Percentiles rank a stretch among this genome's conserved stretches.
Evolutionary conservation across 2,797 vertebrate genomes (phyloP).

Genomic region (Parotocinclus haroldoi): DNA sequence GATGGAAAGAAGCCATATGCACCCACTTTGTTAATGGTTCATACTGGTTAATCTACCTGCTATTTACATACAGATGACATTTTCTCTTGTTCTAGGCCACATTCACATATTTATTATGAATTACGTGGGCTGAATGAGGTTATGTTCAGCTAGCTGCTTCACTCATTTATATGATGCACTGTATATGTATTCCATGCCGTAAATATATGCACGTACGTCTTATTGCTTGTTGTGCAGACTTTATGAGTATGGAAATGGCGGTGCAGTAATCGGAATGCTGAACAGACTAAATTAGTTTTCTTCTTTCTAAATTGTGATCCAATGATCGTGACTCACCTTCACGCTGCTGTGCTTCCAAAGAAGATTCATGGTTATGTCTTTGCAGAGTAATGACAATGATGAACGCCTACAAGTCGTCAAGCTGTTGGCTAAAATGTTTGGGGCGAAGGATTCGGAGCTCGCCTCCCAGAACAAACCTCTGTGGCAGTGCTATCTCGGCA

Average conservation of each 20-base stretch:
- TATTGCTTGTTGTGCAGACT: neutral
- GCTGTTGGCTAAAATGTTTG: conserved; percentile 98
- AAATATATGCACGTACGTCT: too few relatives aligned
- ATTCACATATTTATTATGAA: too few relatives aligned
- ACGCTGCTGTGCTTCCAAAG: neutral
- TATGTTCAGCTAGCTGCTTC: too few relatives aligned
- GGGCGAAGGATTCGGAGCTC: conserved; percentile 95
- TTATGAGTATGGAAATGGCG: conserved; percentile 1
- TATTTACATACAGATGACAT: too few relatives aligned
- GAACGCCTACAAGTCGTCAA: conserved; percentile 96
- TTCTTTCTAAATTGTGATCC: neutral
- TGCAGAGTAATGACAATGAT: conserved; percentile 98
- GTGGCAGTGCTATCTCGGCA: conserved; percentile 97
- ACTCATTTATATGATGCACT: too few relatives aligned
- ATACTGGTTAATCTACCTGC: too few relatives aligned
- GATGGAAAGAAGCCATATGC: too few relatives aligned
- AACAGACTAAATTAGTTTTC: conserved; percentile 20
- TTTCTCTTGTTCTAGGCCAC: too few relatives aligned
- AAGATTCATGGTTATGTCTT: conserved; percentile 25
- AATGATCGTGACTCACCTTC: conserved; percentile 2
- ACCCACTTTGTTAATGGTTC: too few relatives aligned
- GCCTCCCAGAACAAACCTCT: conserved; percentile 97
- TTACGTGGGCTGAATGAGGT: too few relatives aligned
- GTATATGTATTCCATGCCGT: too few relatives aligned
- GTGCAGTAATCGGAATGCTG: neutral